Base-by-base conservation (phyloP, 2,113 vertebrate genomes). In the Stigmatopora nigra region DNA sequence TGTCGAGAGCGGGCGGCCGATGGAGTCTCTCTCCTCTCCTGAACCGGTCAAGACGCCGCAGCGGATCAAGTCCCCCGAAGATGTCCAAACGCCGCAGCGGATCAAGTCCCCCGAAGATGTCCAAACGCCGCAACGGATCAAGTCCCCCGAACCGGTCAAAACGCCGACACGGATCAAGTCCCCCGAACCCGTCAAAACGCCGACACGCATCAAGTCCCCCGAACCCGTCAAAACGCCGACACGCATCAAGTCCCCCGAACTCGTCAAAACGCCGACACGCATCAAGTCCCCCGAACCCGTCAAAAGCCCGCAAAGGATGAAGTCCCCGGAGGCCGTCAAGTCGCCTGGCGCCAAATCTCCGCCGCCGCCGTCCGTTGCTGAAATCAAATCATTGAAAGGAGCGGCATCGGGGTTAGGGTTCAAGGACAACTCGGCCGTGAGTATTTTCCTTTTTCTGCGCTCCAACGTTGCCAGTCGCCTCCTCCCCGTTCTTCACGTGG, bases 401-500 rank as follows among this genome's bases (percentile, higher is more conserved):
- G 71, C 69, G 10, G 63, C 52, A 56, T 82, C 76, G 25, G 25
- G 25, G 25, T 31, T 31, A 31, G 25, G 95, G 95, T 86, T 95
- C 78, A 97, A 95, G 82, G 90, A 98, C 89, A 95, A 95, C 82
- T 66, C 89, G 55, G 79, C 79, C 8, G 96, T 98, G 89, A 95
- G 94, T 93, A 16, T 2, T 58, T 31, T 38, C 13, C 46, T 19
- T 35, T 46, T 8, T 61, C 7, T 46, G 6, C 10, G 35, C 5
- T 38, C 38, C 5, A 44, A 41, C 25, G 0, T 8, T 17, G 8
- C 8, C 35, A 4, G 36, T 17, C 15, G 17, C 3, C 31, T 36
- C 53, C 5, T 56, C 14, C 16, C 1, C 11, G 17, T 41, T 52
- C 56, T 58, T 60, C 38, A 41, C 38, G 4, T 41, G 38, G 38